Conservation (phyloP, 2,888 invertebrate species). For the Melikaiella ostensackeni region DNA sequence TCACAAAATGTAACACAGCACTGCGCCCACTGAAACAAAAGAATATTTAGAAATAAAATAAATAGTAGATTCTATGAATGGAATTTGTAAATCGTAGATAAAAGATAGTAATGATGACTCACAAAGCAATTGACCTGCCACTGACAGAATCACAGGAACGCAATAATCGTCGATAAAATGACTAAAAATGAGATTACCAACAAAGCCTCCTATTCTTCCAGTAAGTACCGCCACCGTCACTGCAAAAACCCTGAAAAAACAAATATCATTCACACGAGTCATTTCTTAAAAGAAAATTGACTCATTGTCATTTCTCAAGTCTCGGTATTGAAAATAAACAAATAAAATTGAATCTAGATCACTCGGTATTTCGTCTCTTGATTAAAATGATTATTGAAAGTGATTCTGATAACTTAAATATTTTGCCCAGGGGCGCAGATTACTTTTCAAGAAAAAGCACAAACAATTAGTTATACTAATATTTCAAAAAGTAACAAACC, state of each 20-base stretch:
- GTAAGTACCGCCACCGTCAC: background rate
- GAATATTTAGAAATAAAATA: background rate
- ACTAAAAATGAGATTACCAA: conserved; percentile 11
- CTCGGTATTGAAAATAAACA: no score
- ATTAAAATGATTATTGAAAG: background rate
- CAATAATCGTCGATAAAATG: conserved; percentile 29
- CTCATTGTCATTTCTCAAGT: background rate
- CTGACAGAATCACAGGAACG: conserved; percentile 3
- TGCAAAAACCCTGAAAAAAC: conserved; percentile 25
- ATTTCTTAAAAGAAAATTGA: conserved; percentile 7
- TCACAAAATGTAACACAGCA: conserved; percentile 18
- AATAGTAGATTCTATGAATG: background rate
- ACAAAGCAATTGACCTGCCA: conserved; percentile 1
- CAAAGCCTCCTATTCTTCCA: conserved; percentile 16
- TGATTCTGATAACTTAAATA: background rate
- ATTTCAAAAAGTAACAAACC: no score
- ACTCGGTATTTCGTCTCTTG: background rate
- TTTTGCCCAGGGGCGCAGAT: background rate
- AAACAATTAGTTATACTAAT: background rate
- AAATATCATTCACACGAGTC: conserved; percentile 23
- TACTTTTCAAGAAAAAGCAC: background rate
- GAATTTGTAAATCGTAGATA: background rate
- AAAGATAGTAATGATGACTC: background rate
- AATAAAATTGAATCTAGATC: background rate
- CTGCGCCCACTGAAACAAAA: conserved; percentile 9